Base-by-base conservation (phyloP, 1,140 invertebrate genomes). In the Cryptotermes secundus region DNA sequence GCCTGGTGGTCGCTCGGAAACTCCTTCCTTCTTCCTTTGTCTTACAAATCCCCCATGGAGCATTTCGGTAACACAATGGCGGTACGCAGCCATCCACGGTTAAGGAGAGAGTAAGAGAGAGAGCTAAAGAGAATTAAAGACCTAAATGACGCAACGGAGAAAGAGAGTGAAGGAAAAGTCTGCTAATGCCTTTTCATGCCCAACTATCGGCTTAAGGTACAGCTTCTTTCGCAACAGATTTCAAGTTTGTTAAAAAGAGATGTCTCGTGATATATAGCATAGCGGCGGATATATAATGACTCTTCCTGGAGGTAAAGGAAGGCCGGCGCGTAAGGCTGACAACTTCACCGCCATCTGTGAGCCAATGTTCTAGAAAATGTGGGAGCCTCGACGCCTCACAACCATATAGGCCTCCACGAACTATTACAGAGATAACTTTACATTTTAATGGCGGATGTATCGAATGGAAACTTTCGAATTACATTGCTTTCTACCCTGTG, bases 141-240 rank as follows among this genome's bases (percentile, higher is more conserved):
- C 10, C n/a, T 72, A 72, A 31, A 72, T 14, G 59, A 59, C 12
- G 12, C 26, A 59, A 59, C 22, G 24, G 53, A 59, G 53, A n/a
- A 19, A 59, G 53, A 59, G 22, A n/a, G n/a, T 7, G 16, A 26
- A 72, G n/a, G 59, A 72, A 26, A 3, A 72, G 59, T 72, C 31
- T 72, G 38, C 59, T 72, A 72, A 72, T 72, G 59, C 59, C 59
- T 72, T 31, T 31, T 72, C 59, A 72, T 72, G 59, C 59, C n/a
- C 59, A 72, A 72, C 59, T 72, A 72, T 72, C 59, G 14, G 59
- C n/a, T 72, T 72, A 72, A 72, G 31, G 9, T n/a, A 59, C 24
- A 72, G 26, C 31, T 72, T 72, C 14, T 31, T 72, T 31, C 26
- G 10, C 9, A 72, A 72, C 26, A 72, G 59, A 9, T 72, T 72